phyloP scores from a whole-genome alignment of 1,140 invertebrate species.

The Galleria mellonella region DNA sequence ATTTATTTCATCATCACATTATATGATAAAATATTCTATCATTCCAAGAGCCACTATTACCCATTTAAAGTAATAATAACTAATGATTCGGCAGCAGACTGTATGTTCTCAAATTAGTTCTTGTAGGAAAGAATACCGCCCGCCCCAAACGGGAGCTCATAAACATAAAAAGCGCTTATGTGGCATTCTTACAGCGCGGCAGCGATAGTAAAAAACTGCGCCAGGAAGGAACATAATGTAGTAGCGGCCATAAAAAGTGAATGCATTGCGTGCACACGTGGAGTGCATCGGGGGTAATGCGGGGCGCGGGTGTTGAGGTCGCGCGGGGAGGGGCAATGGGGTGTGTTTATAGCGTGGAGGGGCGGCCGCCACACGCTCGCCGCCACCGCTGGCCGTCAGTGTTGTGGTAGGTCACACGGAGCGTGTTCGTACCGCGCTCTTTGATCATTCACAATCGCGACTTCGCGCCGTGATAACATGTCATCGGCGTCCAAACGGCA shows the following conservation, averaged over 20 bases:
- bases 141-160: conserved; percentile 50
- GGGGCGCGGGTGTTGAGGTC: conserved; percentile 8
- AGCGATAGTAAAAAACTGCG: conserved; percentile 51
- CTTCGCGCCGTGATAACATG: conserved; percentile 49
- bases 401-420: conserved; percentile 72
- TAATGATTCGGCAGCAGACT: conserved; percentile 3
- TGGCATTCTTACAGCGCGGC: conserved; percentile 30
- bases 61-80: neutral
- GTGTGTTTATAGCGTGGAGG: conserved; percentile 52
- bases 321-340: conserved; percentile 40
- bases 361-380: conserved; percentile 45
- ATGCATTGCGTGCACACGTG: conserved; percentile 69
- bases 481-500: conserved; percentile 15
- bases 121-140: conserved; percentile 46
- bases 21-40: no score
- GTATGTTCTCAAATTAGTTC: conserved; percentile 53
- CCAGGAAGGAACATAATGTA: conserved; percentile 66
- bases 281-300: conserved; percentile 39
- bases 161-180: conserved; percentile 70
- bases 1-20: no score
- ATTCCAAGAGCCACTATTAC: no score
- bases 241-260: conserved; percentile 66
- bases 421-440: conserved; percentile 42
- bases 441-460: conserved; percentile 46
- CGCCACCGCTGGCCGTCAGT: conserved; percentile 45